Base-by-base conservation (phyloP, 2,113 vertebrate genomes). In the Calyptommatus sinebrachiatus region DNA sequence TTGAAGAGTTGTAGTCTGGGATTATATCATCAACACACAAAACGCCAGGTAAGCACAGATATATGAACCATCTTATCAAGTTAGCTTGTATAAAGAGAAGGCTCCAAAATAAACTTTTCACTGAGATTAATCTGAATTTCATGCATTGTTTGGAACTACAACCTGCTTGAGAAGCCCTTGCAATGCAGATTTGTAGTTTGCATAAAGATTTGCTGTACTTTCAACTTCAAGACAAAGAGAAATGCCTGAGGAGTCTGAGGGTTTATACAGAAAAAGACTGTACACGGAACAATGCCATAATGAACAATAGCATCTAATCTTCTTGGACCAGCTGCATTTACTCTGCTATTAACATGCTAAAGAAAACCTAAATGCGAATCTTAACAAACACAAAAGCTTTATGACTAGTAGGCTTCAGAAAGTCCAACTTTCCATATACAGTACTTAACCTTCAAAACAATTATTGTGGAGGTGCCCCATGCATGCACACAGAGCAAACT, bases 291-390 rank as follows among this genome's bases (percentile, higher is more conserved):
- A 87, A 81, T 62, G 65, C 9, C 76, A 20, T 41, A 76, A 88
- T 83, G 89, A 88, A 83, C 60, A 82, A 66, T 67, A 29, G 12
- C 76, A 73, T 77, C 82, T 89, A 83, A 87, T 88, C 80, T 85
- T 60, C 73, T 35, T 63, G 46, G 29, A 9, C 70, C 73, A 88
- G 71, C 77, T 88, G 73, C 67, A 83, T 84, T 90, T 88, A 31
- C 69, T 91, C 61, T 82, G 48, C 76, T 88, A 86, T 77, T 84
- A 82, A 78, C 28, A 73, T 79, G 76, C 3, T 31, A 81, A 85
- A 79, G 6, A 81, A 79, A 86, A 86, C 63, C 68, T 16, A 81
- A 70, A 12, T 4, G 18, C 61, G 83, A 80, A 70, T 53, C 83
- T 57, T 46, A 80, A 83, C 73, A 78, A 31, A 0, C 57, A 0